Percentiles rank a stretch among this genome's conserved stretches.
Conservation (phyloP, 2,888 invertebrate species). For the Halictus quadricinctus region DNA sequence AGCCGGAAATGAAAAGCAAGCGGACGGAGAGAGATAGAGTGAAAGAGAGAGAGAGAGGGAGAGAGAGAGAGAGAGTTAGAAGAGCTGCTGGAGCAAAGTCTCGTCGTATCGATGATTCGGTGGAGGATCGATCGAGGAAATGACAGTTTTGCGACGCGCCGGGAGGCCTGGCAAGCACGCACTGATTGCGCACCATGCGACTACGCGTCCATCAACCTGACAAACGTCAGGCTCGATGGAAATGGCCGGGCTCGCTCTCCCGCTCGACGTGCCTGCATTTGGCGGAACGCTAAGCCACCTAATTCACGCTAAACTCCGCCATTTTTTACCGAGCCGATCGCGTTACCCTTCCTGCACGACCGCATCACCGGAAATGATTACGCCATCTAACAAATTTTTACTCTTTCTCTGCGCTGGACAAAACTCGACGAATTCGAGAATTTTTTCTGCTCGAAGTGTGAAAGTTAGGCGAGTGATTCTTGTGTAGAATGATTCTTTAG, state of each 20-base stretch:
- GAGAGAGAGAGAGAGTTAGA: background rate
- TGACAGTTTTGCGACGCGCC: conserved; percentile 45
- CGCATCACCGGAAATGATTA: conserved; percentile 36
- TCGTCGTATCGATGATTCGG: conserved; percentile 44
- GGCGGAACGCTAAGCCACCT: conserved; percentile 36
- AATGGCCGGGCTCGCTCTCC: conserved; percentile 30
- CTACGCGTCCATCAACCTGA: conserved; percentile 53
- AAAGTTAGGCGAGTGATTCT: background rate
- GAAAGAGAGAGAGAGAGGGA: background rate
- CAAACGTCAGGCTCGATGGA: conserved; percentile 49
- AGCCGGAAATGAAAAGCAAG: conserved; percentile 35
- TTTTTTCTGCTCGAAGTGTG: conserved; percentile 28
- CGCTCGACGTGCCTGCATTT: conserved; percentile 13
- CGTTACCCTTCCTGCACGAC: background rate
- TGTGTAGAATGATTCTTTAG: background rate
- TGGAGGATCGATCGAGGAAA: conserved; percentile 44
- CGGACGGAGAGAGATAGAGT: background rate
- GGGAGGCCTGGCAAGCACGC: conserved; percentile 13
- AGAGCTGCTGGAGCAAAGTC: conserved; percentile 14
- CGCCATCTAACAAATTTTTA: background rate
- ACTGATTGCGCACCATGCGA: conserved; percentile 44
- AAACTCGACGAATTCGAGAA: background rate
- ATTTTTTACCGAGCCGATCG: conserved; percentile 35
- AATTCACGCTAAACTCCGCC: conserved; percentile 38
- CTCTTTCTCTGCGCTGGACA: too few species aligned